Base-by-base conservation (phyloP, 2,888 invertebrate genomes). In the Aphodius sticticus region DNA sequence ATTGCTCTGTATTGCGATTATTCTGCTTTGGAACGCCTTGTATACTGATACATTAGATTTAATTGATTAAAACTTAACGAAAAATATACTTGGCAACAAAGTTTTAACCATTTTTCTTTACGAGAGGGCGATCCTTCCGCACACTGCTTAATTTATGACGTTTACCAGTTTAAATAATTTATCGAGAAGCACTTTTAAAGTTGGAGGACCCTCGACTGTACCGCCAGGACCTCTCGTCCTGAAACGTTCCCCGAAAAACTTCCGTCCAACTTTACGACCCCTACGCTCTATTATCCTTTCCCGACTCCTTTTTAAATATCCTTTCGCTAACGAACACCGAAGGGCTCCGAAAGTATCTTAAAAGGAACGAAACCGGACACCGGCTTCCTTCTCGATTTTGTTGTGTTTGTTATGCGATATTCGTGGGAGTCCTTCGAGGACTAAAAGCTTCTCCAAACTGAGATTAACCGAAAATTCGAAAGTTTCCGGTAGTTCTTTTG, bases 131-230 rank as follows among this genome's bases (percentile, higher is more conserved):
- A 12, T 53, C 12, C 53, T 53, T 12, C 4, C 12, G 26, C 26
- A 26, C 53, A 12, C 53, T 53, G 81, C 83, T 84, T 85, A 86
- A 86, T 87, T 86, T 87, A 87, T 85, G 86, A 85, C 86, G 86
- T 86, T 87, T 86, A 85, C 84, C 83, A 86, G 86, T 87, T 86
- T 86, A 86, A 87, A 87, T 88, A 88, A 88, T 87, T 88, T 87
- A 88, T 88, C 84, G 88, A 85, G 87, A 87, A 87, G 87, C 87
- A 87, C 87, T 87, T 86, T 86, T 85, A 86, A 87, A 87, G 84
- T 88, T 85, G 84, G 53, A 53, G 53, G 53, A 53, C 53, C 53
- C 53, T 53, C 53, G 53, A 53, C 9, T 53, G 53, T 7, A 12
- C 53, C 53, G 53, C 7, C 53, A 53, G 53, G 53, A 53, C 53